Evolutionary conservation across 2,888 invertebrate species (phyloP).

Genomic region (Ceramica pisi): DNA sequence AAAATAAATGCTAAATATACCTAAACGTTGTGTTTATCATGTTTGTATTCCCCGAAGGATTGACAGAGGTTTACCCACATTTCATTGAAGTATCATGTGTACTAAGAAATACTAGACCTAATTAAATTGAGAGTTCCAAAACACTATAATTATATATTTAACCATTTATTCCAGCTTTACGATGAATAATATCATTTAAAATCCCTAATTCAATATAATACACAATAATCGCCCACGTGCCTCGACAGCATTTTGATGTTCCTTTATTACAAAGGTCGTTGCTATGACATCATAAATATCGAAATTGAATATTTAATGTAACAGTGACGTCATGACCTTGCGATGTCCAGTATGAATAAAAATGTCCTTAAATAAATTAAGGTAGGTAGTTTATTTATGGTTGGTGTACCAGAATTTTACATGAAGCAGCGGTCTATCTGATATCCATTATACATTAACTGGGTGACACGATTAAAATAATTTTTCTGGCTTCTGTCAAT

Average conservation of each 20-base stretch:
- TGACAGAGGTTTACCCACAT: no score
- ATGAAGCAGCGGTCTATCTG: no score
- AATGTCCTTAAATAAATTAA: conserved; percentile 15
- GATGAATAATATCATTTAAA: background rate
- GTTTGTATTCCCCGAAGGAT: no score
- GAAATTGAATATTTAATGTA: conserved; percentile 35
- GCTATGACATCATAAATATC: conserved; percentile 52
- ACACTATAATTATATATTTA: background rate
- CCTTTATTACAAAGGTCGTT: conserved; percentile 50
- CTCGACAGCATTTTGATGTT: conserved; percentile 25
- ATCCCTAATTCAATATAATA: conserved; percentile 20
- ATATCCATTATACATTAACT: no score
- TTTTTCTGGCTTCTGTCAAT: no score
- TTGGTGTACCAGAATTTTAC: no score
- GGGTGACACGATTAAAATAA: no score
- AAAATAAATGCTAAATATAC: no score
- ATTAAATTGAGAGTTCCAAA: background rate
- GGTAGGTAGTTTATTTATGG: background rate
- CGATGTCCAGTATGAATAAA: conserved; percentile 14
- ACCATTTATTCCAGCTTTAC: background rate
- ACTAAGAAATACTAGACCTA: background rate
- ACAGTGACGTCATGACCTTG: conserved; percentile 45
- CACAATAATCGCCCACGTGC: conserved; percentile 17
- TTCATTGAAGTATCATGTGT: no score
- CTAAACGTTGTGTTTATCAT: no score